phyloP scores from a whole-genome alignment of 2,113 vertebrate species.

The Cephalophus harveyi region DNA sequence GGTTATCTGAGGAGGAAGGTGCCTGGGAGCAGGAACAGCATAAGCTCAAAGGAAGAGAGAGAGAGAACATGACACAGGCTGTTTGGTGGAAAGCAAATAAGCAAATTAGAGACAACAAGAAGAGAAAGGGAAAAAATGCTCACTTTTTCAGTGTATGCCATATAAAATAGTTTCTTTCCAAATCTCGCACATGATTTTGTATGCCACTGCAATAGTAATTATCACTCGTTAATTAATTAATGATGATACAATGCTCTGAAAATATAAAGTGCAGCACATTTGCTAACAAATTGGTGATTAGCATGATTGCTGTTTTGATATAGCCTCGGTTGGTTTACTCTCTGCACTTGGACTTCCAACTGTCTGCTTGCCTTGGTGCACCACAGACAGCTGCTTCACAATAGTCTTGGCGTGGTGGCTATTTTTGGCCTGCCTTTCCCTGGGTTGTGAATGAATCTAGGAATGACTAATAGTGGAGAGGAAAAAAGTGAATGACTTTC shows the following conservation, averaged over 20 bases:
- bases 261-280: constrained; percentile 29
- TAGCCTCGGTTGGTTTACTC: constrained; percentile 49
- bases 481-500: neutral
- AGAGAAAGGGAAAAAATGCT: neutral
- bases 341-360: constrained; percentile 40
- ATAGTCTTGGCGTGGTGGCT: neutral
- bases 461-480: constrained; percentile 17
- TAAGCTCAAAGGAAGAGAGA: neutral
- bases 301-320: constrained; percentile 27
- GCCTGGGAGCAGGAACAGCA: neutral
- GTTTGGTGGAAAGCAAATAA: neutral
- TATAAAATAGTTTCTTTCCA: constrained; percentile 18
- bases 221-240: constrained; percentile 56
- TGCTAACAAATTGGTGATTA: constrained; percentile 53
- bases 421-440: constrained; percentile 42
- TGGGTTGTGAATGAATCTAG: constrained; percentile 31
- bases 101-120: neutral
- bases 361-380: constrained; percentile 30
- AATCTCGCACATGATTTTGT: constrained; percentile 9
- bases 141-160: neutral
- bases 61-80: neutral
- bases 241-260: constrained; percentile 39
- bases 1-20: neutral
- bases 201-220: constrained; percentile 22
- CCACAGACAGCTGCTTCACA: constrained; percentile 48